Percentiles rank a stretch among this genome's conserved stretches.
Evolutionary conservation across 2,888 invertebrate genomes (phyloP).

Genomic region (Hipparchia semele): DNA sequence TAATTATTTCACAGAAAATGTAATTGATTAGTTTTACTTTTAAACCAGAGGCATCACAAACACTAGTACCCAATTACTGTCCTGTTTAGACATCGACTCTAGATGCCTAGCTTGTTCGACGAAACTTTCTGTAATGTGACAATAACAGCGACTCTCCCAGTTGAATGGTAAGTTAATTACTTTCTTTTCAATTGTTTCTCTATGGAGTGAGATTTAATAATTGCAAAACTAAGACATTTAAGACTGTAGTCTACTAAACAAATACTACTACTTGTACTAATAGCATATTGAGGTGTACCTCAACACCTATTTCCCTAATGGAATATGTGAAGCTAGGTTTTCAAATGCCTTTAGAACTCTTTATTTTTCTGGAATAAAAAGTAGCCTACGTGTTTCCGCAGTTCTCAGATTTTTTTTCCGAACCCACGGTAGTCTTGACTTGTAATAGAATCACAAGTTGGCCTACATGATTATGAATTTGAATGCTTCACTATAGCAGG

Average conservation of each 20-base stretch:
- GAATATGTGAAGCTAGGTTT: too few relatives aligned
- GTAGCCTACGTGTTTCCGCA: too few relatives aligned
- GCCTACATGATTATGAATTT: too few relatives aligned
- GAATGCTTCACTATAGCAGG: too few relatives aligned
- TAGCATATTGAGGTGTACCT: not conserved
- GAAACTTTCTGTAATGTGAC: not conserved
- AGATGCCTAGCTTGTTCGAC: not conserved
- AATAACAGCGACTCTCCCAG: not conserved
- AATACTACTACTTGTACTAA: too few relatives aligned
- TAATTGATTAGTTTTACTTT: not conserved
- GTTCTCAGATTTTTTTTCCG: too few relatives aligned
- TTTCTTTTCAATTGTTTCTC: slow-evolving; percentile 5
- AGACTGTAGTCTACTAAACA: too few relatives aligned
- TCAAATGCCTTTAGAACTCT: too few relatives aligned
- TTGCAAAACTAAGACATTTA: slow-evolving; percentile 5
- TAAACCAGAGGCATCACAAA: not conserved
- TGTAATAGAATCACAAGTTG: too few relatives aligned
- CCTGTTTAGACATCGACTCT: not conserved
- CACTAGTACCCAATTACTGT: not conserved
- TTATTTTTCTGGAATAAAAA: too few relatives aligned
- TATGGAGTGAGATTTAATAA: slow-evolving; percentile 6
- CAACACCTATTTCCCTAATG: too few relatives aligned
- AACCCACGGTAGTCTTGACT: too few relatives aligned
- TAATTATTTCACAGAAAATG: not conserved
- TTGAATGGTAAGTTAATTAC: slow-evolving; percentile 6